These are phyloP conservation scores for Myopa testacea DNA, from an alignment of 2,888 invertebrate genomes.

Conservation along the genomic window DNA sequence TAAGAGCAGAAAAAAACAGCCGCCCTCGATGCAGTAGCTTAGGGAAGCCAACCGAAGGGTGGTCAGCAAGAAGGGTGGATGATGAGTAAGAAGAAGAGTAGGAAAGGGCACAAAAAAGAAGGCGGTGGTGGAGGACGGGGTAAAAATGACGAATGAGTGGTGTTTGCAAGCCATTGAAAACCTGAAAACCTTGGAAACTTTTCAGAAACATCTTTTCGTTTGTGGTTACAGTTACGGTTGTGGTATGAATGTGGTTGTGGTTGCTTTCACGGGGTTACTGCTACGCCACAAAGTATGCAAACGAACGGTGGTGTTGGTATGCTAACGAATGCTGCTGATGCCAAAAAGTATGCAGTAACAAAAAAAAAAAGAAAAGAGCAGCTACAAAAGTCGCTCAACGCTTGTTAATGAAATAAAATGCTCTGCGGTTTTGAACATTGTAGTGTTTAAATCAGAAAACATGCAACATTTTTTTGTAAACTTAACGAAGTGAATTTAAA, in stretches of 20 bases:
- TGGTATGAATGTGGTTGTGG: not conserved
- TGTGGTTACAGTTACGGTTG: slow-evolving; percentile 2
- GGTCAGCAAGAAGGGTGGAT: not conserved
- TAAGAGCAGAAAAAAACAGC: not conserved
- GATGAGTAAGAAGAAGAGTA: no score
- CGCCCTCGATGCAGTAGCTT: not conserved
- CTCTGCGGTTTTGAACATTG: no score
- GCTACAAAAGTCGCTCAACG: no score
- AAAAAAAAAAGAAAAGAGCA: not conserved
- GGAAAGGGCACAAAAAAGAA: not conserved
- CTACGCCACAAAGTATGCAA: not conserved
- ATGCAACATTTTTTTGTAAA: not conserved
- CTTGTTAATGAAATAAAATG: not conserved
- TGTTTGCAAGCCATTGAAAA: not conserved
- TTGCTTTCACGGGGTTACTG: not conserved
- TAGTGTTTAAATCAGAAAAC: no score
- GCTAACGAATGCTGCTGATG: not conserved
- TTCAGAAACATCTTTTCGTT: slow-evolving; percentile 12
- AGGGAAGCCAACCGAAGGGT: not conserved
- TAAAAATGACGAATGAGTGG: not conserved
- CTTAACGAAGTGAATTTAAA: not conserved
- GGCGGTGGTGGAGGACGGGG: not conserved
- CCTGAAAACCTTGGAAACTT: slow-evolving; percentile 11
- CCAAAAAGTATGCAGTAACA: slow-evolving; percentile 23
- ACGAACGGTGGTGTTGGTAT: not conserved